Evolutionary conservation across 2,113 vertebrate species (phyloP).

Genomic region (Megaleporinus macrocephalus): DNA sequence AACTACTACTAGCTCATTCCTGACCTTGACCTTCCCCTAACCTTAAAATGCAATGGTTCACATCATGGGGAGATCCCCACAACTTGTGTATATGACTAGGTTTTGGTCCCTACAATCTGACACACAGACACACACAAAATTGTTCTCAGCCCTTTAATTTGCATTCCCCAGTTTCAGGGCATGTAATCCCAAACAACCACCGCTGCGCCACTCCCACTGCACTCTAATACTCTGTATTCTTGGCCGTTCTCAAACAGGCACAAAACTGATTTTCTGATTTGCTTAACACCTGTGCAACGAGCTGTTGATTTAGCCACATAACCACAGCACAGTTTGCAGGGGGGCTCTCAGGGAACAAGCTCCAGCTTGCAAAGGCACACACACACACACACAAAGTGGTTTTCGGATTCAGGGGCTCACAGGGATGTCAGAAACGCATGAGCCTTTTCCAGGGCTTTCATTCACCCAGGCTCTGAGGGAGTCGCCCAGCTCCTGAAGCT

Average conservation of each 20-base stretch:
- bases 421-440: no score
- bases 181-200: background rate
- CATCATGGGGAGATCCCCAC: no score
- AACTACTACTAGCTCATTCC: no score
- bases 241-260: background rate
- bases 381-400: background rate
- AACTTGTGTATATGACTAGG: no score
- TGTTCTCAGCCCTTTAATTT: background rate
- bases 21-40: no score
- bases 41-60: no score
- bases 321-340: background rate
- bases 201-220: background rate
- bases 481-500: background rate
- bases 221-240: background rate
- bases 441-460: background rate
- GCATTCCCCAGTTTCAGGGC: background rate
- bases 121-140: constrained; percentile 25
- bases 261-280: constrained; percentile 10
- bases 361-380: background rate
- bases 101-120: background rate
- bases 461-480: background rate
- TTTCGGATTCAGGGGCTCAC: background rate
- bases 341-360: background rate
- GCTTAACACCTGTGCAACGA: background rate
- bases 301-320: background rate